Conservation (phyloP, 2,888 invertebrate genomes). For the Sarcophaga subvicina region DNA sequence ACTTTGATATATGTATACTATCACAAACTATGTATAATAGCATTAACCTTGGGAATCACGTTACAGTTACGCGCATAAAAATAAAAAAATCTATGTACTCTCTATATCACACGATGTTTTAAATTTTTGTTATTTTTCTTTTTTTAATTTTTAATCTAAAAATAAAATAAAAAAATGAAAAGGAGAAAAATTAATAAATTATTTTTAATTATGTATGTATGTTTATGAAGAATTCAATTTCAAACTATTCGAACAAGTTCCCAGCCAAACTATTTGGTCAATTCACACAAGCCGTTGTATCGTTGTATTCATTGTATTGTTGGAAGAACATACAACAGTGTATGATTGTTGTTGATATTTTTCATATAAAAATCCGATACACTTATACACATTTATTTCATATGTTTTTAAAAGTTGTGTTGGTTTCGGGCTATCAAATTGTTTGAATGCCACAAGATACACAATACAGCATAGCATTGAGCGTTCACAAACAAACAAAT, state of each 20-base stretch:
- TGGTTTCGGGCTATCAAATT: too few species aligned
- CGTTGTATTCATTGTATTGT: too few species aligned
- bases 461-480: too few species aligned
- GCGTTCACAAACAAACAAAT: too few species aligned
- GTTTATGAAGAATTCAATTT: background rate
- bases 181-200: background rate
- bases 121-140: background rate
- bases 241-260: background rate
- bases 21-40: slow-evolving; percentile 15
- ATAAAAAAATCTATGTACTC: background rate
- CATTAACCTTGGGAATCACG: slow-evolving; percentile 3
- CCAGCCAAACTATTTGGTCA: background rate
- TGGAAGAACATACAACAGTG: too few species aligned
- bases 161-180: background rate
- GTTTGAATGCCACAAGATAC: too few species aligned
- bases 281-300: too few species aligned
- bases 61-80: background rate
- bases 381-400: too few species aligned
- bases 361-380: too few species aligned
- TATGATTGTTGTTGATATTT: too few species aligned
- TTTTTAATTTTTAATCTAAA: background rate
- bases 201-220: background rate
- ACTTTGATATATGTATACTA: background rate
- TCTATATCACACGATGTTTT: background rate
- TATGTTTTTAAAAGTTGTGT: too few species aligned